These are phyloP conservation scores for Hetaerina titia DNA, from an alignment of 2,888 invertebrate species.

Conservation along the genomic window DNA sequence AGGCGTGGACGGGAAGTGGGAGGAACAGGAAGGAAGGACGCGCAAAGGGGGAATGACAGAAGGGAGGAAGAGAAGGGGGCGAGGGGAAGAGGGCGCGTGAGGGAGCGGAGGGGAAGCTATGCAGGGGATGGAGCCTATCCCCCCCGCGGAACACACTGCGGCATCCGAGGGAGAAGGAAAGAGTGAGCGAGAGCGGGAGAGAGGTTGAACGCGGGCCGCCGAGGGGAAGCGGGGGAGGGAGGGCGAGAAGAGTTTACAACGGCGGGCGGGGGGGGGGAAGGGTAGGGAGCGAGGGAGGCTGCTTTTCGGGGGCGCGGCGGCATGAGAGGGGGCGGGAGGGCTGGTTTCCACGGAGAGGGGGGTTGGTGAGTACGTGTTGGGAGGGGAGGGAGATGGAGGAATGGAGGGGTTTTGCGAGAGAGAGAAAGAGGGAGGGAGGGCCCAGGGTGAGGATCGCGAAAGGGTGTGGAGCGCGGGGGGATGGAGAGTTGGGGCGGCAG, in stretches of 20 bases:
- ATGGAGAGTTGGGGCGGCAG: not conserved
- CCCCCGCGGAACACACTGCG: constrained; percentile 45
- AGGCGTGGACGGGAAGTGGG: not conserved
- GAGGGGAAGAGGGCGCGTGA: not conserved
- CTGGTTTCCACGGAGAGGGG: too few species aligned
- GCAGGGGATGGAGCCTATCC: constrained; percentile 5
- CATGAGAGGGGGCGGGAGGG: not conserved
- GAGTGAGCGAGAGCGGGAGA: constrained; percentile 4
- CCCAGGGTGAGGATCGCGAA: not conserved
- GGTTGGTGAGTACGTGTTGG: not conserved
- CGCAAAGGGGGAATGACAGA: not conserved
- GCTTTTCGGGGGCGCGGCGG: not conserved
- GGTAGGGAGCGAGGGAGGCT: not conserved
- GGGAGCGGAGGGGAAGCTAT: not conserved
- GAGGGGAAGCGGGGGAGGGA: not conserved
- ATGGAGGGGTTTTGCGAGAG: not conserved
- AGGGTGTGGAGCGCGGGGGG: not conserved
- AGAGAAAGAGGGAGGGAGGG: not conserved
- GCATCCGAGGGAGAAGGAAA: constrained; percentile 49
- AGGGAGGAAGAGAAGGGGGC: not conserved
- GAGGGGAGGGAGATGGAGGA: not conserved
- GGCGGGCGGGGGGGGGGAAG: not conserved
- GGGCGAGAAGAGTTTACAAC: not conserved
- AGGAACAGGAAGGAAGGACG: not conserved
- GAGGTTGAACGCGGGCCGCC: not conserved